Conservation (phyloP, 2,113 vertebrate species). For the Erinaceus europaeus region DNA sequence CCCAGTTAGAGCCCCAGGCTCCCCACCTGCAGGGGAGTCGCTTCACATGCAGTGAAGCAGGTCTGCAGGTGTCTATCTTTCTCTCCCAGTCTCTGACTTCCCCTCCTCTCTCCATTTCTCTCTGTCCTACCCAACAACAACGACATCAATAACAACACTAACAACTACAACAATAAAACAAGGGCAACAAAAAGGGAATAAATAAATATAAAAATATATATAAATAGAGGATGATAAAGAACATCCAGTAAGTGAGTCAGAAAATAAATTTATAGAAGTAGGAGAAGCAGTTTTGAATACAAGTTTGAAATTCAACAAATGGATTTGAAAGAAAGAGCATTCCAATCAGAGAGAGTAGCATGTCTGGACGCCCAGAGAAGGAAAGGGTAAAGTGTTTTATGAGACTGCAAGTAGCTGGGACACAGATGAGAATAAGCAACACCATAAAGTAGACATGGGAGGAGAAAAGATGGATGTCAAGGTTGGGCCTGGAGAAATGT, state of each 20-base stretch:
- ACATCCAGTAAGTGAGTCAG: background rate
- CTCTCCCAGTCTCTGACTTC: too few species aligned
- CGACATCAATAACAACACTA: too few species aligned
- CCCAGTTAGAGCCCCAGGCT: too few species aligned
- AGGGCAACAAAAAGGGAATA: too few species aligned
- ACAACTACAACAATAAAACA: too few species aligned
- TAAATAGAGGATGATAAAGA: background rate
- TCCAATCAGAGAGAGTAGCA: background rate
- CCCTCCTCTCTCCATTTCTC: too few species aligned
- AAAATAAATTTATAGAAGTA: background rate
- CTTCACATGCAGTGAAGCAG: too few species aligned
- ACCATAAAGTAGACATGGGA: background rate
- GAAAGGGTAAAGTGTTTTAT: background rate
- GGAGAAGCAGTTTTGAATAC: background rate
- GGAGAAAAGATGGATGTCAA: background rate
- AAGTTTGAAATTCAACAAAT: background rate
- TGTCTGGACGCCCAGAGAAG: background rate
- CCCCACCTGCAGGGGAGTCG: too few species aligned
- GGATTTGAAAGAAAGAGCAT: background rate
- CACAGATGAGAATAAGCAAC: background rate
- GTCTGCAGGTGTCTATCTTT: too few species aligned
- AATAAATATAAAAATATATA: too few species aligned
- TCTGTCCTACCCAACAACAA: too few species aligned
- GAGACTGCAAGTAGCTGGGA: background rate
- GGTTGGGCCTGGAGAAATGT: background rate